Base-by-base conservation (phyloP, 2,797 vertebrate species). In the Tinamus major region DNA sequence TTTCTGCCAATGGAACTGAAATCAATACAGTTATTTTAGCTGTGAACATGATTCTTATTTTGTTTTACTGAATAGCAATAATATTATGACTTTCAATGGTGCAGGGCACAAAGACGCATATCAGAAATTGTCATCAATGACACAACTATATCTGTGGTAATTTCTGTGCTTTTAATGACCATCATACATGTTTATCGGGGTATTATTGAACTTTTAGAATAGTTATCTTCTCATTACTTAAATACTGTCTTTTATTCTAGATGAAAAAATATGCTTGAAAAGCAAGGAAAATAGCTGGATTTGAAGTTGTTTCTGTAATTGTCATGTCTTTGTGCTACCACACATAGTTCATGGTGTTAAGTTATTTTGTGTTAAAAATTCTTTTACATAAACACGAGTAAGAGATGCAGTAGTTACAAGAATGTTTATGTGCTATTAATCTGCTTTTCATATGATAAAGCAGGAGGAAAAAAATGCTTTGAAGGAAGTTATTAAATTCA, bases 1-100 rank as follows among this genome's bases (percentile, higher is more conserved):
- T 88, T 92, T 85, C 71, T 94, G 89, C 85, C 90, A 90, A 80
- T 71, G 84, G 79, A 85, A 85, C 67, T 83, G 75, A 91, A 96
- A 94, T 93, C 56, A 35, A 59, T 83, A 91, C 87, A 69, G 83
- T 94, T 67, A 86, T 87, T 92, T 94, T 55, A 85, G 55, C 79
- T 72, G 39, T 78, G 87, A 86, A 75, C 31, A 44, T 2, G 2
- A 21, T 39, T 90, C 56, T 96, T 89, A 65, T 68, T 93, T 89
- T 88, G 8, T 44, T 82, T 93, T 91, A 49, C 68, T 62, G 41
- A 90, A 70, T 20, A 77, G 61, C 13, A 80, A 39, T 68, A 86
- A 68, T 87, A 77, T 92, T 75, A 86, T 89, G 42, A 78, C 84
- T 83, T 93, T 87, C 16, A 23, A 20, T 21, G 15, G 10, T 51